phyloP scores from a whole-genome alignment of 2,888 invertebrate genomes.

The Oscheius sp. region DNA sequence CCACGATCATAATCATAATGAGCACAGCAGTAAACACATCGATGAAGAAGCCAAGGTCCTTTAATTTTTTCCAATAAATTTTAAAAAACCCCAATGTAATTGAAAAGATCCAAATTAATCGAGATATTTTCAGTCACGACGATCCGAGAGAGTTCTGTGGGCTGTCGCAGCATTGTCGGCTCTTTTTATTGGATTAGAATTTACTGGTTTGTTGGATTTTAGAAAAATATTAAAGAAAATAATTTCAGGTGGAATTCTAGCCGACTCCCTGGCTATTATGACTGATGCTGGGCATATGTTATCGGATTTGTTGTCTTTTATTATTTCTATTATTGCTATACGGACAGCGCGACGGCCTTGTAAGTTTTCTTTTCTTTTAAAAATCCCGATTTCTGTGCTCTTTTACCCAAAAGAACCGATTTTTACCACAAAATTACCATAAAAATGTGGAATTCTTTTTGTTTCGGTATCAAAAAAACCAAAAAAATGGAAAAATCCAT shows the following conservation, averaged over 20 bases:
- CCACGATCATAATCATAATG: constrained; percentile 38
- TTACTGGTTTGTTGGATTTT: constrained; percentile 35
- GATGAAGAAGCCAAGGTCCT: constrained; percentile 32
- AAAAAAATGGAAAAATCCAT: no score
- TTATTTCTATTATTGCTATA: constrained; percentile 93
- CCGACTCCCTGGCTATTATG: constrained; percentile 85
- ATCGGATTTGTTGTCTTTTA: constrained; percentile 95
- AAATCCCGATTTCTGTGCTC: not conserved
- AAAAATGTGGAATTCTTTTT: no score
- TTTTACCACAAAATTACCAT: no score
- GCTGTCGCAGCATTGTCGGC: constrained; percentile 59
- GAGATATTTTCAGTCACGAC: constrained; percentile 58
- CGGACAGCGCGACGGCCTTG: constrained; percentile 85
- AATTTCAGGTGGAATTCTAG: constrained; percentile 74
- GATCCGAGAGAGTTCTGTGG: constrained; percentile 63
- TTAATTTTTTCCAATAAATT: not conserved
- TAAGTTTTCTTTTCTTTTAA: constrained; percentile 22
- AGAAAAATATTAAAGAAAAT: not conserved
- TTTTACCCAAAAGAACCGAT: no score
- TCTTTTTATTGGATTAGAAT: constrained; percentile 61
- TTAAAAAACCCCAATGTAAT: no score
- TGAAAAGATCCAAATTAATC: no score
- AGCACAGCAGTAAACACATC: constrained; percentile 17
- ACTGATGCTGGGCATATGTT: constrained; percentile 92
- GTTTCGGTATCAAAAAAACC: no score